Evolutionary conservation across 2,113 vertebrate genomes (phyloP).

Genomic region (Brachypteracias leptosomus): DNA sequence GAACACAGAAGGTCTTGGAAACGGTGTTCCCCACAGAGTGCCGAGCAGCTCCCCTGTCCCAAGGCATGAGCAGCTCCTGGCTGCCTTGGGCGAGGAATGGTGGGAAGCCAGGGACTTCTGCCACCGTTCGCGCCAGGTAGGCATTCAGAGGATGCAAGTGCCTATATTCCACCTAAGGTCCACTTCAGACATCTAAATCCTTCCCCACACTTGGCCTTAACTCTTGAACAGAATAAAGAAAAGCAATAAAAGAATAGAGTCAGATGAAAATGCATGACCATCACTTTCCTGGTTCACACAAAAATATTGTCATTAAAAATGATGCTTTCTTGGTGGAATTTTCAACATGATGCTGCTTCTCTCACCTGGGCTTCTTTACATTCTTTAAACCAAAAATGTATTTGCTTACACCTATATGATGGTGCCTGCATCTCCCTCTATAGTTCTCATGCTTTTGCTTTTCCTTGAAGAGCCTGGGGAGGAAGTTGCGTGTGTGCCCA

Average conservation of each 20-base stretch:
- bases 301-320: neutral
- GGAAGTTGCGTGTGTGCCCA: neutral
- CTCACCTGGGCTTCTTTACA: neutral
- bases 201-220: neutral
- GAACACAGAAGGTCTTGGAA: accelerated
- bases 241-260: neutral
- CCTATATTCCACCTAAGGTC: neutral
- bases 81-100: neutral
- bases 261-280: neutral
- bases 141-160: accelerated
- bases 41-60: neutral
- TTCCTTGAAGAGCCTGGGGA: neutral
- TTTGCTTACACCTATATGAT: neutral
- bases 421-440: neutral
- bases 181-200: neutral
- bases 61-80: neutral
- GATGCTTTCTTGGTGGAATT: neutral
- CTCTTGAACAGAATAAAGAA: neutral
- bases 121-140: neutral
- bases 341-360: neutral
- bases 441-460: neutral
- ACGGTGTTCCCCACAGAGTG: accelerated
- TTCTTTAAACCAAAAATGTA: neutral
- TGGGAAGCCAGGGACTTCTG: neutral
- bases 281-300: neutral